phyloP scores from a whole-genome alignment of 2,888 invertebrate genomes.

The Smittia aterrima region DNA sequence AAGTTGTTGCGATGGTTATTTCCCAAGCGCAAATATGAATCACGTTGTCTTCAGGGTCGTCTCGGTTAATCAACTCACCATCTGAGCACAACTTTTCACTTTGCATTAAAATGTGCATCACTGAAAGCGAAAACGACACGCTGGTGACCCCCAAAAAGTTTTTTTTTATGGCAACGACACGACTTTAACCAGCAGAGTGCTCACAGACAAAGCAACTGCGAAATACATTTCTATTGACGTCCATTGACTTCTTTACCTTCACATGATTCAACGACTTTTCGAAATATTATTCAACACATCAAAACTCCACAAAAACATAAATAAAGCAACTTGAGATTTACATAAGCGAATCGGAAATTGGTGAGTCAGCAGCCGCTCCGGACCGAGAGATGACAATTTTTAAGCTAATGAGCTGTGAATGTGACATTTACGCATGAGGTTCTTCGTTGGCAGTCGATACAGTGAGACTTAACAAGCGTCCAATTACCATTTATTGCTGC shows the following conservation, averaged over 20 bases:
- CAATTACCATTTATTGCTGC: background rate
- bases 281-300: constrained; percentile 28
- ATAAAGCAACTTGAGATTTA: constrained; percentile 17
- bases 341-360: constrained; percentile 31
- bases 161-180: background rate
- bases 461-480: background rate
- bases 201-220: background rate
- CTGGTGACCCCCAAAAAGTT: constrained; percentile 29
- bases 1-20: background rate
- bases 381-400: constrained; percentile 1
- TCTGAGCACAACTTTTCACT: background rate
- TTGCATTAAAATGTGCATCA: background rate
- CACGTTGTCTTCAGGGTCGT: constrained; percentile 6
- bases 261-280: constrained; percentile 33
- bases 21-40: background rate
- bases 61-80: background rate
- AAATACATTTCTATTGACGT: constrained; percentile 36
- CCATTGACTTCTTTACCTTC: constrained; percentile 39
- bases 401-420: constrained; percentile 39
- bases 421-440: constrained; percentile 36
- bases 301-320: constrained; percentile 23
- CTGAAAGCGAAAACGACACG: background rate
- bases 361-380: constrained; percentile 18
- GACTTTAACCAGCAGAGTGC: background rate
- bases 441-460: background rate